Evolutionary conservation across 2,888 invertebrate genomes (phyloP).

Genomic region (Andrena praecox): DNA sequence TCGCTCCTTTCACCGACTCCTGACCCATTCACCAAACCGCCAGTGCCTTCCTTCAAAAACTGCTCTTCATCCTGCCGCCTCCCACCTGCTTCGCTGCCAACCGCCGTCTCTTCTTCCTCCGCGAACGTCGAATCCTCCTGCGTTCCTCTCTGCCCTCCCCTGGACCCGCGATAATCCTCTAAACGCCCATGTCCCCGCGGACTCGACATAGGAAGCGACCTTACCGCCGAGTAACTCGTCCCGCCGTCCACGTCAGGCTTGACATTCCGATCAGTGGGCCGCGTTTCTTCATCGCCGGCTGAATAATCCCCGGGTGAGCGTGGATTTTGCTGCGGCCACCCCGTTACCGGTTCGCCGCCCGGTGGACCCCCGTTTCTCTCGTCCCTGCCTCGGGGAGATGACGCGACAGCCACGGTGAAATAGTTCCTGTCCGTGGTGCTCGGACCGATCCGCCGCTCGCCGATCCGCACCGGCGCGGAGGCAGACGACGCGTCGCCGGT

Average conservation of each 20-base stretch:
- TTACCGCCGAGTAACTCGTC: conserved; percentile 19
- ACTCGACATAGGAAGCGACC: neutral
- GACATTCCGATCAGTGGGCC: conserved; percentile 17
- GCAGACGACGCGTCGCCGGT: conserved; percentile 53
- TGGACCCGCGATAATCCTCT: neutral
- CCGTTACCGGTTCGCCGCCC: conserved; percentile 19
- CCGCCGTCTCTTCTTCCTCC: conserved; percentile 5
- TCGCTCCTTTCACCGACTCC: conserved; percentile 46
- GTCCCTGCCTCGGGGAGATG: conserved; percentile 25
- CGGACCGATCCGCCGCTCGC: conserved; percentile 23
- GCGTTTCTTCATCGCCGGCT: conserved; percentile 1
- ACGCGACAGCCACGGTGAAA: conserved; percentile 32
- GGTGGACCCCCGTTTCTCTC: conserved; percentile 20
- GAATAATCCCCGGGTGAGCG: conserved; percentile 34
- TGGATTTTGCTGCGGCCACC: conserved; percentile 17
- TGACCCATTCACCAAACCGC: conserved; percentile 31
- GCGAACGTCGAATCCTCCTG: neutral
- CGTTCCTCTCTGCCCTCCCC: neutral
- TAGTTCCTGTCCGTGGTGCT: conserved; percentile 25
- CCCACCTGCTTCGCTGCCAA: neutral
- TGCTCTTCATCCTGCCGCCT: neutral
- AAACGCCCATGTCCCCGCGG: neutral
- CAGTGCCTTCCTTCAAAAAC: conserved; percentile 22
- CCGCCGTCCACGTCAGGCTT: conserved; percentile 16
- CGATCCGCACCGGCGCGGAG: conserved; percentile 28